These are phyloP conservation scores for Xiphophorus maculatus DNA, from an alignment of 2,113 vertebrate species.

Conservation along the genomic window DNA sequence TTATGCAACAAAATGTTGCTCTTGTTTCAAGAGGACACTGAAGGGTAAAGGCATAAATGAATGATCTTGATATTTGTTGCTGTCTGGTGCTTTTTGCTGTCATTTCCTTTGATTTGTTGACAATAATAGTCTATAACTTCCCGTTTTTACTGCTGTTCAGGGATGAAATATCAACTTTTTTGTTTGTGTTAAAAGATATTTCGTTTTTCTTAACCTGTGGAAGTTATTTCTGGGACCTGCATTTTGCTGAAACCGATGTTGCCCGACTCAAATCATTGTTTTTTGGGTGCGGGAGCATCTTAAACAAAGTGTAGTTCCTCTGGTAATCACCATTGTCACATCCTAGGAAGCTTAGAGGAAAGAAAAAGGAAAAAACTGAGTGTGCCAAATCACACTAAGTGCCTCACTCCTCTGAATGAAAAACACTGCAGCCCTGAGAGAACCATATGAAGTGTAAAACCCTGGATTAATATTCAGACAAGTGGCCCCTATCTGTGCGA, in stretches of 20 bases:
- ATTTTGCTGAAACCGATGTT: constrained; percentile 36
- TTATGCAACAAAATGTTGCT: not conserved
- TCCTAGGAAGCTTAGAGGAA: constrained; percentile 46
- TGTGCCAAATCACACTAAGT: constrained; percentile 69
- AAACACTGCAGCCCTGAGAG: constrained; percentile 65
- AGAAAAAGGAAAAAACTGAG: constrained; percentile 38
- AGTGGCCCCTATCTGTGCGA: constrained; percentile 75
- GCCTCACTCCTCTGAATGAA: constrained; percentile 57
- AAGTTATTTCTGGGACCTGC: constrained; percentile 1
- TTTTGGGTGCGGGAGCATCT: constrained; percentile 21
- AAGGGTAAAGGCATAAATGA: not conserved
- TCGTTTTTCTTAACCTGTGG: not conserved
- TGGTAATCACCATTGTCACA: constrained; percentile 63
- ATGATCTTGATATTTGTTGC: not conserved
- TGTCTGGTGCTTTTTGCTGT: not conserved
- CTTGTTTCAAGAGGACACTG: not conserved
- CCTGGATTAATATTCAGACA: constrained; percentile 80
- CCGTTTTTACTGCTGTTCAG: not conserved
- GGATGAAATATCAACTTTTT: no score
- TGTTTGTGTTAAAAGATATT: no score
- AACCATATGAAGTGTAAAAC: constrained; percentile 71
- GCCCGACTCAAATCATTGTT: constrained; percentile 35
- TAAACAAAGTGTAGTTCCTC: constrained; percentile 42
- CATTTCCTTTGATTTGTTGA: no score
- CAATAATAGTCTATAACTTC: no score